Base-by-base conservation (phyloP, 1,140 invertebrate species). In the Caenorhabditis latens region DNA sequence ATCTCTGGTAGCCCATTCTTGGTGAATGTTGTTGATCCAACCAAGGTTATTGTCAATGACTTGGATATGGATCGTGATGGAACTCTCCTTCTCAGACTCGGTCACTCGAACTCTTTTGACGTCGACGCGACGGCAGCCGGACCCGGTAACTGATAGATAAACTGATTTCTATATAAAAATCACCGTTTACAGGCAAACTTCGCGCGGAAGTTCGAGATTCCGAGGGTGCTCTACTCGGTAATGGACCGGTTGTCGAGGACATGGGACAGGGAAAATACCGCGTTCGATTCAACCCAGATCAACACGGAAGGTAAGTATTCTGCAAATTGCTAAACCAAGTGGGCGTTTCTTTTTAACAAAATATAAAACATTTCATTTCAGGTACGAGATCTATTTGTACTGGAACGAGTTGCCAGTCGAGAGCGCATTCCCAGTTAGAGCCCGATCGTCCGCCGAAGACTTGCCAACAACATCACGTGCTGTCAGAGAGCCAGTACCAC, bases 181-280 rank as follows among this genome's bases (percentile, higher is more conserved):
- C 9, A 53, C 13, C 11, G 24, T 58, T 71, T 87, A 48, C 90
- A 94, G 94, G 94, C 91, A 94, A 94, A 92, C 90, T 96, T 55
- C 94, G 94, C 1, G 95, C 95, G 1, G 96, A 96, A 90, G 95
- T 96, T 61, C 93, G 95, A 65, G 95, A 94, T 65, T 93, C 95
- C 55, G 93, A 94, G 50, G 95, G 95, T 2, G 94, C 95, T n/a
- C 84, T 93, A 86, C 93, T 85, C 92, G 84, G 55, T 24, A 83
- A 90, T 61, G 89, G 85, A 40, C 87, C 87, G 86, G 86, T 84
- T 83, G 86, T 86, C 48, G 65, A 86, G 65, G 86, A 86, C 86
- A 58, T 90, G 89, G 89, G 91, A 88, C 87, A 91, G 90, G 90
- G 93, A 91, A 90, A 93, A 91, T 91, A 91, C 92, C 86, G 92